Base-by-base conservation (phyloP, 2,113 vertebrate species). In the Heterocephalus glaber region DNA sequence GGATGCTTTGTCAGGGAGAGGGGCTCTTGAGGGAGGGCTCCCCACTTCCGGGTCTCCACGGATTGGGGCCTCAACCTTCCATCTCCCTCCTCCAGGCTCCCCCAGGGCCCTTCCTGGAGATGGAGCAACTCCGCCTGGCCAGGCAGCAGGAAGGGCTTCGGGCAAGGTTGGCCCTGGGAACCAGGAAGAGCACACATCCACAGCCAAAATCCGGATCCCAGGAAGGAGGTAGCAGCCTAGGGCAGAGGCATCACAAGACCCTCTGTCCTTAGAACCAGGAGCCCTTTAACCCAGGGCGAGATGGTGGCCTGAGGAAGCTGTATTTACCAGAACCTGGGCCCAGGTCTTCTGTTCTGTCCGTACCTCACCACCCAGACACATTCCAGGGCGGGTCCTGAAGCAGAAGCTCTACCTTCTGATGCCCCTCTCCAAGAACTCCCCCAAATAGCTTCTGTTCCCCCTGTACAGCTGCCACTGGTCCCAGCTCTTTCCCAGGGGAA, bases 111-210 rank as follows among this genome's bases (percentile, higher is more conserved):
- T 93, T 96, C 66, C 92, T 81, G 60, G 94, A 96, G 19, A 44
- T 10, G 3, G 97, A 98, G 35, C 93, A 96, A 60, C 89, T 96
- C n/a, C 74, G 14, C 81, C 95, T 96, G 89, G 82, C n/a, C 1
- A 94, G 90, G 82, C 96, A 96, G 93, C 96, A 96, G 68, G 94
- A 98, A 87, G 84, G 28, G 24, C 93, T 98, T 9, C 83, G 22
- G 92, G 95, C 96, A 20, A 94, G 58, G 81, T 76, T 97, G 80
- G 94, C 24, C 24, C 63, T 96, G 83, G 95, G 77, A 54, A n/a
- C 70, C 89, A 74, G 5, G 30, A 89, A 88, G 79, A 54, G 93
- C 13, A 35, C 20, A 19, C 88, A 56, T 54, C 89, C 86, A 35
- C 91, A 93, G 80, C 44, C 54, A 44, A 72, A 92, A 58, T 82